Evolutionary conservation across 2,888 invertebrate species (phyloP).

Genomic region (Aspidiotus destructor): DNA sequence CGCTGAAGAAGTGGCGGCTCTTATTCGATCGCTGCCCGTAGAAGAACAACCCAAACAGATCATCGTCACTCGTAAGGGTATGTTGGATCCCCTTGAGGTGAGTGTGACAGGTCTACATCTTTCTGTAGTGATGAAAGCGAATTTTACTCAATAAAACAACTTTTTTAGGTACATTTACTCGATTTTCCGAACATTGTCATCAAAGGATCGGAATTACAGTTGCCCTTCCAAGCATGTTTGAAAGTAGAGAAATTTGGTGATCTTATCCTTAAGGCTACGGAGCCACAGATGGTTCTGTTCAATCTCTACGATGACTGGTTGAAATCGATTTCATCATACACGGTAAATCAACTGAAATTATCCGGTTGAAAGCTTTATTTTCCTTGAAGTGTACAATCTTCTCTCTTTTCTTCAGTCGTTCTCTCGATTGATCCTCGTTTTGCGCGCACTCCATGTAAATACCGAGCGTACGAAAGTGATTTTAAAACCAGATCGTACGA

Average conservation of each 20-base stretch:
- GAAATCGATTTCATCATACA: conserved; percentile 98
- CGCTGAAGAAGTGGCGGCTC: conserved; percentile 98
- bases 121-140: not conserved
- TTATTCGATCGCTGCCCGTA: conserved; percentile 96
- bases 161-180: conserved; percentile 74
- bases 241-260: conserved; percentile 99
- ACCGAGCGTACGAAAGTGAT: conserved; percentile 98
- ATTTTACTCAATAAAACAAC: not conserved
- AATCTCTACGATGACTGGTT: conserved; percentile 99
- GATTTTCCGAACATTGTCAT: conserved; percentile 99
- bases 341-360: conserved; percentile 47
- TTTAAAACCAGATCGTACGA: conserved; percentile 96
- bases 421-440: conserved; percentile 89
- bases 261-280: conserved; percentile 95
- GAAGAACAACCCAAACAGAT: conserved; percentile 99
- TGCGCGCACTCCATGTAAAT: conserved; percentile 95
- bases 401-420: conserved; percentile 57
- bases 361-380: too few relatives aligned
- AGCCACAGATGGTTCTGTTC: conserved; percentile 99
- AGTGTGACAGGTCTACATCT: not conserved
- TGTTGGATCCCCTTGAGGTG: conserved; percentile 96
- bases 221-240: conserved; percentile 97
- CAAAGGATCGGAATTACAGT: conserved; percentile 94
- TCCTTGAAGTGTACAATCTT: not conserved
- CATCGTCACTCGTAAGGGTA: conserved; percentile 98